Evolutionary conservation across 2,888 invertebrate species (phyloP).

Genomic region (Podotricha telesiphe): DNA sequence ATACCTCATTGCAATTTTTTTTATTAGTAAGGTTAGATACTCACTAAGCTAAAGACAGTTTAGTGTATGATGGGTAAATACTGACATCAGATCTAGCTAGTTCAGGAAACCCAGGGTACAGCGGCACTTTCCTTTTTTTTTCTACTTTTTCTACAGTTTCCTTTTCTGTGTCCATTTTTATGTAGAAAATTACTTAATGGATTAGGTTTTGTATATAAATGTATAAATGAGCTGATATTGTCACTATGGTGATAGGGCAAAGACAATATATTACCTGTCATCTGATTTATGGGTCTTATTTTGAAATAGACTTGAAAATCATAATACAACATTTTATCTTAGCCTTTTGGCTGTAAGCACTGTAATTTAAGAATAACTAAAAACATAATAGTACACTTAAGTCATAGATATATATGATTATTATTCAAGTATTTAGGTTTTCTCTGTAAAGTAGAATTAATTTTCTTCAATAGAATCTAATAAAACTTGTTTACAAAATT

Average conservation of each 20-base stretch:
- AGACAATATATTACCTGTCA: neutral
- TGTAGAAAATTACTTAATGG: neutral
- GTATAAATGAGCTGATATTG: conserved; percentile 20
- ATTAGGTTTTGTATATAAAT: neutral
- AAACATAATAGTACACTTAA: no score
- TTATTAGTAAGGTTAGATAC: conserved; percentile 52
- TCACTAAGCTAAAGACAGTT: conserved; percentile 85
- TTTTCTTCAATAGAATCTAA: no score
- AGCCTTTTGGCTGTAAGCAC: no score
- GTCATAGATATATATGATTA: no score
- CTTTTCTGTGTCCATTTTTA: conserved; percentile 46
- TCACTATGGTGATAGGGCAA: conserved; percentile 31
- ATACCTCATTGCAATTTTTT: no score
- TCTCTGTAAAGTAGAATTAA: no score
- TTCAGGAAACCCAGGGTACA: conserved; percentile 80
- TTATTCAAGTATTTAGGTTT: no score
- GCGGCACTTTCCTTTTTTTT: conserved; percentile 59
- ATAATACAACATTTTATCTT: no score
- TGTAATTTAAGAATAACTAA: no score
- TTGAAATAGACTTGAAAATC: no score
- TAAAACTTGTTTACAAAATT: neutral
- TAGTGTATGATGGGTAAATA: conserved; percentile 85
- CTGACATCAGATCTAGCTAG: conserved; percentile 84
- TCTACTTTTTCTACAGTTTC: conserved; percentile 44
- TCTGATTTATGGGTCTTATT: neutral